Conservation (phyloP, 2,888 invertebrate genomes). For the Parapristionchus giblindavisi region DNA sequence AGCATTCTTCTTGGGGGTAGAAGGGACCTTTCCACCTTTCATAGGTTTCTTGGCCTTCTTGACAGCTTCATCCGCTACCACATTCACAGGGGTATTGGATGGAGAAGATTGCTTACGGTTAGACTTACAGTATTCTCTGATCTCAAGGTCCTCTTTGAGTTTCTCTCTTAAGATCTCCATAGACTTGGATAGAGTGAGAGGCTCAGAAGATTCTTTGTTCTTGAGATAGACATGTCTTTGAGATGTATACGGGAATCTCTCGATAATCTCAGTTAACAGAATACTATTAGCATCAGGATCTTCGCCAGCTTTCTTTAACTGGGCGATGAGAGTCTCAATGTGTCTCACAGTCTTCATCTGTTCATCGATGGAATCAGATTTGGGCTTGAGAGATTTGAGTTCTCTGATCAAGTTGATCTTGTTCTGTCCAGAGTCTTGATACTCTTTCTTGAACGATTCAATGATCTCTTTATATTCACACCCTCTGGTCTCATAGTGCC, state of each 20-base stretch:
- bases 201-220: not conserved
- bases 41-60: not conserved
- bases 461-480: not conserved
- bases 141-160: not conserved
- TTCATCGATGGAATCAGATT: not conserved
- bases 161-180: not conserved
- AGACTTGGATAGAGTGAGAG: not conserved
- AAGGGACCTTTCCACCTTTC: not conserved
- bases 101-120: not conserved
- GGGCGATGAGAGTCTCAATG: not conserved
- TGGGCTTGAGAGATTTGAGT: not conserved
- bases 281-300: not conserved
- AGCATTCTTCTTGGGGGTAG: not conserved
- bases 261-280: not conserved
- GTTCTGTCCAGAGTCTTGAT: not conserved
- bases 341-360: not conserved
- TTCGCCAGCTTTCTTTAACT: not conserved
- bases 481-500: not conserved
- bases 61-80: not conserved
- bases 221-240: not conserved
- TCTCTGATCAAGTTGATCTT: not conserved
- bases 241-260: not conserved
- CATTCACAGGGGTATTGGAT: conserved; percentile 5
- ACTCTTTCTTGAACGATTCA: not conserved
- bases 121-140: not conserved